phyloP scores from a whole-genome alignment of 2,888 invertebrate genomes.

The Oscheius myriophilus region DNA sequence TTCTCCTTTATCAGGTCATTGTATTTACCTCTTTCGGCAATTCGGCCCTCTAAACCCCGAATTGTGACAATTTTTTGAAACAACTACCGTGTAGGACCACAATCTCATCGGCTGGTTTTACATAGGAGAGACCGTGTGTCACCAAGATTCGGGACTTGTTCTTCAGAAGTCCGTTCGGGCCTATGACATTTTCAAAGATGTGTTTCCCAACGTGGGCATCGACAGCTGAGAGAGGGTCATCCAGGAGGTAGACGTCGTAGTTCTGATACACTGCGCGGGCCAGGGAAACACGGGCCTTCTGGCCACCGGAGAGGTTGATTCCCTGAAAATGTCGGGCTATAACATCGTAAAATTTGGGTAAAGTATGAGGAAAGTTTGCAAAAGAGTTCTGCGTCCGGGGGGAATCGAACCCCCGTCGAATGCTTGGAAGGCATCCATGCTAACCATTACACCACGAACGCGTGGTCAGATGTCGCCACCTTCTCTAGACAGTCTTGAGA shows the following conservation, averaged over 20 bases:
- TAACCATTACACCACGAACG: conserved; percentile 48
- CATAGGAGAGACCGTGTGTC: conserved; percentile 91
- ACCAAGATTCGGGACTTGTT: conserved; percentile 86
- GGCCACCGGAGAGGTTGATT: conserved; percentile 91
- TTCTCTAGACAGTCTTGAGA: too few relatives aligned
- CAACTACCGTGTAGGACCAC: conserved; percentile 80
- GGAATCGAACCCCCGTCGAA: conserved; percentile 48
- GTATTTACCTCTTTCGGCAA: conserved; percentile 91
- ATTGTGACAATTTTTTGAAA: background rate
- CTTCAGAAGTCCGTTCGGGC: conserved; percentile 77
- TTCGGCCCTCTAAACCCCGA: conserved; percentile 78
- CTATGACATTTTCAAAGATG: conserved; percentile 86
- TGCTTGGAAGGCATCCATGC: conserved; percentile 52
- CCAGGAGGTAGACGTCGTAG: conserved; percentile 80
- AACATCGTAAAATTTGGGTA: too few relatives aligned
- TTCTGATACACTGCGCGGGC: conserved; percentile 80
- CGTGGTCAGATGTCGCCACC: background rate
- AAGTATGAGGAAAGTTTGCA: too few relatives aligned
- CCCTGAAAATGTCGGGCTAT: too few relatives aligned
- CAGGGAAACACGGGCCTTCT: conserved; percentile 81
- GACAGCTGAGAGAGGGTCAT: conserved; percentile 93
- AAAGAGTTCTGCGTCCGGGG: conserved; percentile 37
- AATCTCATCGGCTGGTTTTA: conserved; percentile 89
- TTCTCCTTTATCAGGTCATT: conserved; percentile 84
- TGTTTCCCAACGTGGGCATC: conserved; percentile 97